A percentile compares a stretch with the other conserved stretches of the same genome.
Evolutionary conservation across 1,140 invertebrate genomes (phyloP).

Genomic region (Drosophila ogumai): DNA sequence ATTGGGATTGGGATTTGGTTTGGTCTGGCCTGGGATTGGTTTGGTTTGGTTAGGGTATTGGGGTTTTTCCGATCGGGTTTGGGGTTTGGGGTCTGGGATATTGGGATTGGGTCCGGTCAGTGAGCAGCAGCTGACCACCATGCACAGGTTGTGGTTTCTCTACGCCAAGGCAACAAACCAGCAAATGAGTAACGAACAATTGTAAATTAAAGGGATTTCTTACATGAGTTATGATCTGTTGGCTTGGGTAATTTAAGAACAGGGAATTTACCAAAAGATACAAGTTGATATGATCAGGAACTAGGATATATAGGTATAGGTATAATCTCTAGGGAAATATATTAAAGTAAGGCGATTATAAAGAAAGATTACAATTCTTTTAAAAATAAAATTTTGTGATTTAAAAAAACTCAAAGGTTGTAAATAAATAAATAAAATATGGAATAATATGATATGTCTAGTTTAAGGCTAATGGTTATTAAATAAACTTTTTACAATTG

Average conservation of each 20-base stretch:
- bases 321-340: too few relatives aligned
- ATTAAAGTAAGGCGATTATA: not conserved
- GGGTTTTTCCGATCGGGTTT: slow-evolving; percentile 12
- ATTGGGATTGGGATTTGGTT: slow-evolving; percentile 31
- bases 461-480: rapidly evolving
- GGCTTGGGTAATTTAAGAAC: slow-evolving; percentile 18
- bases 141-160: slow-evolving; percentile 66
- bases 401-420: too few relatives aligned
- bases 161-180: not conserved
- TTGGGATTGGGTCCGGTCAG: slow-evolving; percentile 39
- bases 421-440: too few relatives aligned
- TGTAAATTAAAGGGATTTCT: slow-evolving; percentile 48
- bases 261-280: not conserved
- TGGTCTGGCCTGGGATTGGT: slow-evolving; percentile 8
- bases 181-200: slow-evolving; percentile 24
- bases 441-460: not conserved
- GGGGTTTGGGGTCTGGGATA: not conserved
- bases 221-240: slow-evolving; percentile 38
- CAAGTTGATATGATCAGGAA: not conserved
- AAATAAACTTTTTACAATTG: not conserved
- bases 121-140: slow-evolving; percentile 54
- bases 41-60: slow-evolving; percentile 15
- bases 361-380: not conserved
- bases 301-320: not conserved
- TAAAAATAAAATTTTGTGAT: too few relatives aligned